phyloP scores from a whole-genome alignment of 2,797 vertebrate genomes.

The Pangasius djambal region DNA sequence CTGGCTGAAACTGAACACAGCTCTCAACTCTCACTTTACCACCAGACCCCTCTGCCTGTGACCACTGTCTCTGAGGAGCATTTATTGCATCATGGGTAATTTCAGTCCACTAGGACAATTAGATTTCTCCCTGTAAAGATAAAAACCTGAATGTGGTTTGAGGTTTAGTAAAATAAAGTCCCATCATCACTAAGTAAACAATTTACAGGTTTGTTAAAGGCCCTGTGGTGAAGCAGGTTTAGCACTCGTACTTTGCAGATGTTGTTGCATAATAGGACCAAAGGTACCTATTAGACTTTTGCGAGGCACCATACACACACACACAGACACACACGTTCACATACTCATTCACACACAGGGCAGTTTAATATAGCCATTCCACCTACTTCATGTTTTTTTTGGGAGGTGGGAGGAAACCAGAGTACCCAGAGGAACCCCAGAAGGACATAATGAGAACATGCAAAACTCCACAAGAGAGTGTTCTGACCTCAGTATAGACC shows the following conservation, averaged over 20 bases:
- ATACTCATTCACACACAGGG: no score
- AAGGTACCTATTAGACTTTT: neutral
- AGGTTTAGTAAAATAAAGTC: conserved; percentile 41
- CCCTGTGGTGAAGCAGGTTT: neutral
- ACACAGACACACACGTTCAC: neutral
- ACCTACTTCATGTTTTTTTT: neutral
- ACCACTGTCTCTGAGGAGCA: conserved; percentile 53
- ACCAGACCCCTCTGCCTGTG: conserved; percentile 25
- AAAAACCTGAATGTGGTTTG: conserved; percentile 48
- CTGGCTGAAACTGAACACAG: conserved; percentile 39
- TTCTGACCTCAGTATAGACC: neutral
- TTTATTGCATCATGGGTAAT: conserved; percentile 64
- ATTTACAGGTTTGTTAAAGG: neutral
- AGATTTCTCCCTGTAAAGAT: conserved; percentile 49
- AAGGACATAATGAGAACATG: neutral
- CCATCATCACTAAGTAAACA: conserved; percentile 11
- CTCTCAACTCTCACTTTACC: neutral
- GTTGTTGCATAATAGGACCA: neutral
- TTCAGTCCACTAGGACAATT: conserved; percentile 60
- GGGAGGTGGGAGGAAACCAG: neutral
- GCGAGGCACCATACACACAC: neutral
- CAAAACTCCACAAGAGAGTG: neutral
- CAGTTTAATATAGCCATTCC: neutral
- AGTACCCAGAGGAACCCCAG: neutral
- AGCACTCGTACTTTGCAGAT: neutral